Conservation (phyloP, 2,888 invertebrate species). For the Sipha maydis region DNA sequence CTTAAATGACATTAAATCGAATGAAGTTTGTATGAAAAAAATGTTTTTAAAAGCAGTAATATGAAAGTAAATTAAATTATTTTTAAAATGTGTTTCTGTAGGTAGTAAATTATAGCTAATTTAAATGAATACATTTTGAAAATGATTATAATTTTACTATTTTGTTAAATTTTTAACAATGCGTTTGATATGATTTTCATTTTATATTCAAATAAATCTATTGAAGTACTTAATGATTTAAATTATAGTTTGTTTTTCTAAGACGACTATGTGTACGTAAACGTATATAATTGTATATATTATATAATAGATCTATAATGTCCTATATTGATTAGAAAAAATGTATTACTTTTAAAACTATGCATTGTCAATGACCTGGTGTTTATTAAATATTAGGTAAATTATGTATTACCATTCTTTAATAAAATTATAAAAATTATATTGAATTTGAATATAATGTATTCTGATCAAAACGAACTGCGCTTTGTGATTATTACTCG, state of each 20-base stretch:
- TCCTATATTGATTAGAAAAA: conserved; percentile 43
- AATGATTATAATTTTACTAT: conserved; percentile 26
- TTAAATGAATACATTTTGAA: conserved; percentile 9
- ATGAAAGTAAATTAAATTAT: not conserved
- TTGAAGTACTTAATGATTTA: conserved; percentile 9
- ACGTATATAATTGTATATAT: conserved; percentile 2
- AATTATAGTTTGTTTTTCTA: conserved; percentile 38
- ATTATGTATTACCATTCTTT: conserved; percentile 33
- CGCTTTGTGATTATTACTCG: too few relatives aligned
- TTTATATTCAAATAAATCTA: conserved; percentile 38
- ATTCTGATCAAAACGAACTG: conserved; percentile 15
- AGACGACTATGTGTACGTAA: not conserved
- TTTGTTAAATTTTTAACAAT: conserved; percentile 18
- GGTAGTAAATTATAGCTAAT: conserved; percentile 16
- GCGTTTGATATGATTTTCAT: conserved; percentile 28
- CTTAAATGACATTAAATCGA: not conserved
- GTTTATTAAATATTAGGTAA: conserved; percentile 30
- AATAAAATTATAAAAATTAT: conserved; percentile 22
- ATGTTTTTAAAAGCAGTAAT: not conserved
- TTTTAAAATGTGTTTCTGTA: not conserved
- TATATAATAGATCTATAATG: conserved; percentile 4
- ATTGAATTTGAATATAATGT: conserved; percentile 42
- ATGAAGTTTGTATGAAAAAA: not conserved
- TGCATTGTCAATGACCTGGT: conserved; percentile 42
- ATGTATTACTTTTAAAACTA: conserved; percentile 39